Evolutionary conservation across 2,888 invertebrate species (phyloP).

Genomic region (Elysia crispata): DNA sequence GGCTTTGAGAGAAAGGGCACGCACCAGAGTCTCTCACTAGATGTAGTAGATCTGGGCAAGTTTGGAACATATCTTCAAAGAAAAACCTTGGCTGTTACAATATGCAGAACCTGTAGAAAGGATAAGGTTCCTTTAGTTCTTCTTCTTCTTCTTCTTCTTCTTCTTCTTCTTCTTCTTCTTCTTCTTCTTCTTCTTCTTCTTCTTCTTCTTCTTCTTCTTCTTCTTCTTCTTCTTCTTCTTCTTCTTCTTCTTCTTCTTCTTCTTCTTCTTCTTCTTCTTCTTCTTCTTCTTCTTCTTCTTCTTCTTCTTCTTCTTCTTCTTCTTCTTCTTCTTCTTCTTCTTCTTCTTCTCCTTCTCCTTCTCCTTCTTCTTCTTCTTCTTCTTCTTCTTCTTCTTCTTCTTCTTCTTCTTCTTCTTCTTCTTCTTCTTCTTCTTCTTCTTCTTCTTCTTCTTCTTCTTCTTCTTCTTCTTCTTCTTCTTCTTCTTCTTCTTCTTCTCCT

Average conservation of each 20-base stretch:
- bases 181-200: constrained; percentile 14
- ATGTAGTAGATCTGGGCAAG: too few species aligned
- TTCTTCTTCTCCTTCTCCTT: neutral
- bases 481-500: neutral
- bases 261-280: neutral
- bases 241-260: neutral
- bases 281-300: neutral
- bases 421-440: neutral
- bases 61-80: too few species aligned
- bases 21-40: too few species aligned
- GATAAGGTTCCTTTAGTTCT: neutral
- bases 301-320: neutral
- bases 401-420: neutral
- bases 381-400: neutral
- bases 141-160: neutral
- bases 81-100: too few species aligned
- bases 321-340: neutral
- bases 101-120: neutral
- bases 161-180: neutral
- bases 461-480: neutral
- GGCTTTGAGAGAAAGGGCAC: too few species aligned
- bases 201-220: neutral
- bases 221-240: constrained; percentile 3
- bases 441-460: neutral
- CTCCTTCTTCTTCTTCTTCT: neutral